Conservation (phyloP, 2,113 vertebrate genomes). For the Girardinichthys multiradiatus region DNA sequence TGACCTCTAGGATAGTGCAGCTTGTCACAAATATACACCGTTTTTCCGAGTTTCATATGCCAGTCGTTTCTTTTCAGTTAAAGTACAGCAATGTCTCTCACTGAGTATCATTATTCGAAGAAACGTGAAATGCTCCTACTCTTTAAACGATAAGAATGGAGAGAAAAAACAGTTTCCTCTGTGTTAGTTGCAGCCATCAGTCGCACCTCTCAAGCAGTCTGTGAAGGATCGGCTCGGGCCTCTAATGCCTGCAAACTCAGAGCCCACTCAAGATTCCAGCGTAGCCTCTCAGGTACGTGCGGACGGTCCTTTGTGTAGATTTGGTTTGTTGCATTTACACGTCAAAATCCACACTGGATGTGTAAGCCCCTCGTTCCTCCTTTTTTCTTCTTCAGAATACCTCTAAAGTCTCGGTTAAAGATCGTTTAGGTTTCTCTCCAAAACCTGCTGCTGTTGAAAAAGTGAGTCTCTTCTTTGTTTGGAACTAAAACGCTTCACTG, state of each 20-base stretch:
- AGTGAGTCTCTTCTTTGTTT: slow-evolving; percentile 67
- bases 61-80: no score
- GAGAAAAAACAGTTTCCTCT: not conserved
- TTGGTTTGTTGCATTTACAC: slow-evolving; percentile 8
- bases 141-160: not conserved
- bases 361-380: slow-evolving; percentile 18
- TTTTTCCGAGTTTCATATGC: no score
- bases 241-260: slow-evolving; percentile 83
- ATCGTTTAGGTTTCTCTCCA: slow-evolving; percentile 89
- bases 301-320: not conserved
- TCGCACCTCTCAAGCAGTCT: slow-evolving; percentile 89
- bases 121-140: not conserved
- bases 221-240: slow-evolving; percentile 96
- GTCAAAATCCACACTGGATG: slow-evolving; percentile 23
- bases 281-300: slow-evolving; percentile 84
- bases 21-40: no score
- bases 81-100: not conserved
- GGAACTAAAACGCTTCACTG: not conserved
- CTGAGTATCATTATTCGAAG: not conserved
- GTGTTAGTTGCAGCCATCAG: slow-evolving; percentile 80
- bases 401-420: slow-evolving; percentile 90
- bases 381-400: slow-evolving; percentile 82
- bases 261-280: slow-evolving; percentile 83
- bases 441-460: slow-evolving; percentile 90
- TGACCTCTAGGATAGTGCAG: no score